Base-by-base conservation (phyloP, 2,113 vertebrate genomes). In the Datnioides undecimradiatus region DNA sequence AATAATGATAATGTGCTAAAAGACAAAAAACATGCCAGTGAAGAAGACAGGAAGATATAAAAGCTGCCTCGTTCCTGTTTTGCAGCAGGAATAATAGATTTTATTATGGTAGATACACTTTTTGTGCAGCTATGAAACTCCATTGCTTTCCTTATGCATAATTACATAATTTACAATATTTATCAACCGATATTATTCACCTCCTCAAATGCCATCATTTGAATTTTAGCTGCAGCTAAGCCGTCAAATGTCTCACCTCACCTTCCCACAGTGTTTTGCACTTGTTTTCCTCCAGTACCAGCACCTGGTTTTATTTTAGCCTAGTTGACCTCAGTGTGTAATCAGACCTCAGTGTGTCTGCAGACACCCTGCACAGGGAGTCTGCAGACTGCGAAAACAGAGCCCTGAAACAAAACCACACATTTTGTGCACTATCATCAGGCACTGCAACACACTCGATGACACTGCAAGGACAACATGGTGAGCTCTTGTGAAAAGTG, bases 291-390 rank as follows among this genome's bases (percentile, higher is more conserved):
- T 46, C 54, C 0, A 8, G 25, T 21, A 4, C 21, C 27, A 58
- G 58, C 21, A 46, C 38, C 7, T 19, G 43, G 19, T 51, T 71
- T 64, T 76, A 73, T 80, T 80, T 77, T 34, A n/a, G 33, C 66
- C 40, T 25, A 1, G 3, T 21, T 79, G 60, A 67, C 76, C 48
- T 76, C 43, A 34, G 65, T 54, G 58, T 73, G 76, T 73, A 80
- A 82, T 75, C 31, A 34, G 48, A 80, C 71, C 40, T 67, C 60
- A 66, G 76, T 79, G 31, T n/a, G n/a, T n/a, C n/a, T n/a, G n/a
- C n/a, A n/a, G n/a, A n/a, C n/a, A n/a, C 21, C 58, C 49, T n/a
- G 46, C 17, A 52, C 31, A n/a, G 45, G 29, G 2, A 68, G 51
- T 48, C 43, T 33, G 57, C 55, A 7, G 63, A 4, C 60, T 33